Evolutionary conservation across 2,797 vertebrate species (phyloP), one percentile per base, ranked within the genome.

Genomic region (Macropus fuliginosus): DNA sequence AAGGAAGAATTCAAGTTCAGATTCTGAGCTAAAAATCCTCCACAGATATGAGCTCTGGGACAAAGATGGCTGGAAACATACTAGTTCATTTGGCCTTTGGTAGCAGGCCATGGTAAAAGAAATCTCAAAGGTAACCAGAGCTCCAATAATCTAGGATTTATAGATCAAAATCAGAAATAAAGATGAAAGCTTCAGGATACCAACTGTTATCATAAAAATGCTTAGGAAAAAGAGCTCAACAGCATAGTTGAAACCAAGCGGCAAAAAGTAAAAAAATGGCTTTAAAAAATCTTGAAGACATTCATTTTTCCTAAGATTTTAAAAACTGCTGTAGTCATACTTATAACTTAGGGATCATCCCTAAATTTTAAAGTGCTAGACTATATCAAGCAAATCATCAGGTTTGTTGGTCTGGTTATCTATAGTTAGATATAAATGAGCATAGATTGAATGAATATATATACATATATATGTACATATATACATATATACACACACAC

Each of bases 221-320:
- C 54, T 92, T 18, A 31, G 59, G 50, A 96, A 90, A 94, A 21
- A 54, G 10, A 91, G 34, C 54, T 81, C 12, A 95, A 94, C 93
- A 59, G 54, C 27, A 74, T 12, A 28, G 91, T 46, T 29, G 52
- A 28, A 87, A 95, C 2, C 40, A 95, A 93, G 54, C 14, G 5
- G 87, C 14, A 91, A 52, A 92, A 87, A 6, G 5, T 55, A 40
- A 27, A 0, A 0, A 52, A 93, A 95, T 14, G 6, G 9, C 54
- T 89, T 94, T 66, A 31, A 81, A 91, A 97, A 95, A 94, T 56
- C 74, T 31, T 74, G 14, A 94, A 96, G 96, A 90, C n/a, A n/a
- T 74, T 40, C 50, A 46, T 34, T 91, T 56, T 90, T 66, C 34
- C 55, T 52, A 62, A 91, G 54, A 40, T 62, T 93, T 94, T 90